Evolutionary conservation across 2,113 vertebrate genomes (phyloP).

Genomic region (Rhinolophus ferrumequinum): DNA sequence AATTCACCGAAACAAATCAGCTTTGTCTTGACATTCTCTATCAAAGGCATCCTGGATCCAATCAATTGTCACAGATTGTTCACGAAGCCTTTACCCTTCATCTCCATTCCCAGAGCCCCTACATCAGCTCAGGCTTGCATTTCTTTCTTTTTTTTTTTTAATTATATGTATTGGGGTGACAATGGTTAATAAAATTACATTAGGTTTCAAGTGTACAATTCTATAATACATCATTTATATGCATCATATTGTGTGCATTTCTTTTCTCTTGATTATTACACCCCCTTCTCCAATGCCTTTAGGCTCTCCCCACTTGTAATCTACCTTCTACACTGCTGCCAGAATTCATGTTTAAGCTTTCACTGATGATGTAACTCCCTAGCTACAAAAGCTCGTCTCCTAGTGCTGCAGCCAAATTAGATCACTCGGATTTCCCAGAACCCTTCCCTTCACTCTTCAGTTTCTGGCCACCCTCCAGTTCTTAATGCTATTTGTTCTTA

Average conservation of each 20-base stretch:
- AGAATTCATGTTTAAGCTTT: neutral
- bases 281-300: neutral
- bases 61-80: neutral
- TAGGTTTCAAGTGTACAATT: too few relatives aligned
- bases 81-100: neutral
- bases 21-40: neutral
- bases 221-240: too few relatives aligned
- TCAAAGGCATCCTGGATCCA: neutral
- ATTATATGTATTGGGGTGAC: too few relatives aligned
- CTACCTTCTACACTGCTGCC: neutral
- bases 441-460: neutral
- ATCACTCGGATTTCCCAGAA: conserved; percentile 12
- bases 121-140: neutral
- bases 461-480: neutral
- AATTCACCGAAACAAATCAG: neutral
- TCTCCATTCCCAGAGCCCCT: neutral
- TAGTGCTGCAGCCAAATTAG: neutral
- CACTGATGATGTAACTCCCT: neutral
- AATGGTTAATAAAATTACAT: too few relatives aligned
- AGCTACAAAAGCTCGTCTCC: neutral
- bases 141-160: neutral
- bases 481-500: conserved; percentile 2
- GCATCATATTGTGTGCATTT: too few relatives aligned
- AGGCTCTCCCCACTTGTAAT: neutral
- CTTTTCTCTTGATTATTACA: neutral